Percentiles rank a stretch among this genome's conserved stretches.
These are phyloP conservation scores for Gymnocephalus cernua DNA, from an alignment of 2,113 vertebrate species.

Conservation along the genomic window DNA sequence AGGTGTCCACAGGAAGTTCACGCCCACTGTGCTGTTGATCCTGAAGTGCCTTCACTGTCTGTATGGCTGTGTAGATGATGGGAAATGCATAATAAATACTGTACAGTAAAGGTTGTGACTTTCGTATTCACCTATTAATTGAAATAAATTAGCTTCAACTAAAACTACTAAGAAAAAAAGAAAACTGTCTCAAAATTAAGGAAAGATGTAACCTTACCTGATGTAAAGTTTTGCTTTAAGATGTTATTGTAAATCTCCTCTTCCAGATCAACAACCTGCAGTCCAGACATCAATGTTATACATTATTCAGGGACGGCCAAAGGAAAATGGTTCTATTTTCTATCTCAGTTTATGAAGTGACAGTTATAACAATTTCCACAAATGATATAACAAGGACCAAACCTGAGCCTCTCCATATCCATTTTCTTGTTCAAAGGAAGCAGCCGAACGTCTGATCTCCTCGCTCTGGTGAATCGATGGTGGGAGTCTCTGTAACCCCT, in stretches of 20 bases:
- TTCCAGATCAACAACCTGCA: slow-evolving; percentile 54
- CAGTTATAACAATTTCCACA: background rate
- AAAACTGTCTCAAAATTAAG: background rate
- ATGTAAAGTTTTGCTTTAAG: slow-evolving; percentile 36
- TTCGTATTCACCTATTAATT: background rate
- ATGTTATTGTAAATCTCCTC: slow-evolving; percentile 27
- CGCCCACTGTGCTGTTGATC: rapidly evolving
- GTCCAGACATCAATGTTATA: slow-evolving; percentile 1
- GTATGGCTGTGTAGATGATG: slow-evolving; percentile 32
- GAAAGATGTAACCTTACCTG: slow-evolving; percentile 10
- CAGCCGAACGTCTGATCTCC: background rate
- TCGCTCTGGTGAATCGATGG: no score
- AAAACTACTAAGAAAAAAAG: background rate
- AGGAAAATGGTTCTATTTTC: background rate
- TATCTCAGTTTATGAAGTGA: background rate
- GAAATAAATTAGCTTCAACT: background rate
- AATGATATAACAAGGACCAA: background rate
- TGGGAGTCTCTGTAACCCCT: background rate
- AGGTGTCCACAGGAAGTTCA: background rate
- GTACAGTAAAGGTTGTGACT: background rate
- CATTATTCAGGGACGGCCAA: background rate
- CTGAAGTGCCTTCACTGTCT: background rate
- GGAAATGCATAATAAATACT: background rate
- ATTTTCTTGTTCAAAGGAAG: slow-evolving; percentile 2
- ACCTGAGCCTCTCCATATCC: slow-evolving; percentile 54